Percentiles rank a stretch among this genome's conserved stretches.
Evolutionary conservation across 2,113 vertebrate species (phyloP).

Genomic region (Electrona antarctica): DNA sequence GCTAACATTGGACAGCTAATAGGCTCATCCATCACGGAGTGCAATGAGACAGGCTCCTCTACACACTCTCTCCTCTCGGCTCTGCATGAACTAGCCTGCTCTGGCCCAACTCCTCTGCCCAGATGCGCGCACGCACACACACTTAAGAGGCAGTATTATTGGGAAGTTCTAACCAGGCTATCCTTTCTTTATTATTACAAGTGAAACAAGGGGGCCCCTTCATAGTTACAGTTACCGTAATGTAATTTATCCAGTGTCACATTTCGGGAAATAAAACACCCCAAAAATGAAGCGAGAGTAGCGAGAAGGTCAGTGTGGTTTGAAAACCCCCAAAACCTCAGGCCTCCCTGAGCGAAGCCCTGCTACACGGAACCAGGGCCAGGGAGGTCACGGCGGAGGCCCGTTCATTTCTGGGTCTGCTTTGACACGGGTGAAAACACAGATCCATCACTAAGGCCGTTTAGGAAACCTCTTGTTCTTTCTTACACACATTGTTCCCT

Average conservation of each 20-base stretch:
- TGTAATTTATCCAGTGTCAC: constrained; percentile 73
- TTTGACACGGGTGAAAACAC: constrained; percentile 64
- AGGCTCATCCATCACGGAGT: constrained; percentile 69
- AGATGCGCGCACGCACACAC: constrained; percentile 50
- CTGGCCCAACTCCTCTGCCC: constrained; percentile 40
- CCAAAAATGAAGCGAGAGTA: constrained; percentile 51
- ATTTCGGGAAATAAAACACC: constrained; percentile 64
- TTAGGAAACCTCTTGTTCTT: constrained; percentile 61
- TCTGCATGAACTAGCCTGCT: background rate
- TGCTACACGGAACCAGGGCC: constrained; percentile 39
- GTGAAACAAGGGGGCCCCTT: constrained; percentile 72
- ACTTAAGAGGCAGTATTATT: constrained; percentile 49
- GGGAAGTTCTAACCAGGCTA: constrained; percentile 52
- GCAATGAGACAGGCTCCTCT: constrained; percentile 62
- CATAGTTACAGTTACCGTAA: constrained; percentile 35
- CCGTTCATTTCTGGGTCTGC: constrained; percentile 55
- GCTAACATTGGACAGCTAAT: constrained; percentile 62
- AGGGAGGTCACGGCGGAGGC: constrained; percentile 63
- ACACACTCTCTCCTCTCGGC: constrained; percentile 13
- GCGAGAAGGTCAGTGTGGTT: constrained; percentile 72
- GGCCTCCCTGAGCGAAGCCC: constrained; percentile 57
- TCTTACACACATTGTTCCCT: constrained; percentile 41
- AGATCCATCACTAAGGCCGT: constrained; percentile 65
- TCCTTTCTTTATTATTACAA: constrained; percentile 73
- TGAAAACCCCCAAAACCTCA: constrained; percentile 71